Percentiles rank a stretch among this genome's conserved stretches.
Conservation (phyloP, 2,888 invertebrate genomes). For the Hypsopygia costalis region DNA sequence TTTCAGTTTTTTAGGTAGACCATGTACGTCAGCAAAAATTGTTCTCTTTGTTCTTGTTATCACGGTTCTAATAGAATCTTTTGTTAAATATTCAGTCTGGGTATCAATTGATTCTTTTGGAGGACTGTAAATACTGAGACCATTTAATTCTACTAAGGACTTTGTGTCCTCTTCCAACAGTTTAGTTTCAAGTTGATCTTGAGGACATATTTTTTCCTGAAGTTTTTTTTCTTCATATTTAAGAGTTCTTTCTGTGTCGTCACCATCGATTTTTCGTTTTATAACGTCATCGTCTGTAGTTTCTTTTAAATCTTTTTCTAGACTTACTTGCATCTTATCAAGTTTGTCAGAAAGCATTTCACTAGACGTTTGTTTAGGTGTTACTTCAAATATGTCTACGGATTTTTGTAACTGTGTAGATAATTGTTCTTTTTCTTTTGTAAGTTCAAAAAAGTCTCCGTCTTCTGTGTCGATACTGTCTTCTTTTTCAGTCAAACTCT, state of each 20-base stretch:
- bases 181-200: background rate
- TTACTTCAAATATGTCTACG: too few species aligned
- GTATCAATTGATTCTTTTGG: conserved; percentile 24
- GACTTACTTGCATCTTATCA: conserved; percentile 63
- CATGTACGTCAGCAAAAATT: conserved; percentile 20
- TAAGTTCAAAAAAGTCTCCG: too few species aligned
- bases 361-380: conserved; percentile 1
- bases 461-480: conserved; percentile 2
- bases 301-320: conserved; percentile 45
- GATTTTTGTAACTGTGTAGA: too few species aligned
- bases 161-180: background rate
- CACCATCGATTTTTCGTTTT: conserved; percentile 31
- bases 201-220: too few species aligned
- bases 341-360: conserved; percentile 53
- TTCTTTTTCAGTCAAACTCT: conserved; percentile 12
- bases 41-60: conserved; percentile 26
- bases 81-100: conserved; percentile 19
- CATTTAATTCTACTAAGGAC: background rate
- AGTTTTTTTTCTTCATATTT: background rate
- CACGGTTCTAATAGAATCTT: conserved; percentile 18
- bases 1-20: conserved; percentile 22
- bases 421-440: too few species aligned
- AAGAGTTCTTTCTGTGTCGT: background rate
- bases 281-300: conserved; percentile 13
- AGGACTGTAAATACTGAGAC: conserved; percentile 6